Evolutionary conservation across 2,113 vertebrate genomes (phyloP).

Genomic region (Litocranius walleri): DNA sequence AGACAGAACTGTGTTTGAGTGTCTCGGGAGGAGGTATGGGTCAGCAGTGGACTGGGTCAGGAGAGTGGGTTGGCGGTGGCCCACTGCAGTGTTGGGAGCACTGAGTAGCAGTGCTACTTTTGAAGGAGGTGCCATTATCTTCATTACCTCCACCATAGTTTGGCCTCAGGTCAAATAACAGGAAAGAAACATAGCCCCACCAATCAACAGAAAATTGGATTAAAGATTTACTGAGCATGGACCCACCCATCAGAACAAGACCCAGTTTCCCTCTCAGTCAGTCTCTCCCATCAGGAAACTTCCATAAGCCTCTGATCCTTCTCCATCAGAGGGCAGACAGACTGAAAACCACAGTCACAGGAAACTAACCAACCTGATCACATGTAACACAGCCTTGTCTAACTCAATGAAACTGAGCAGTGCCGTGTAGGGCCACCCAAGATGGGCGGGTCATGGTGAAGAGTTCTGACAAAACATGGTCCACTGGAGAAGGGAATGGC

Average conservation of each 20-base stretch:
- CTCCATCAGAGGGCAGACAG: background rate
- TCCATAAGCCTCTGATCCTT: background rate
- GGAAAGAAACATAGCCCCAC: background rate
- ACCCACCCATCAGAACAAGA: background rate
- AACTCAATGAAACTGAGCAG: background rate
- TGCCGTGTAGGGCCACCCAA: background rate
- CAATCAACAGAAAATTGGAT: background rate
- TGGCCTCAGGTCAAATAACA: background rate
- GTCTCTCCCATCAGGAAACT: background rate
- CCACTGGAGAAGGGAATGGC: background rate
- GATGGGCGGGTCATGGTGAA: background rate
- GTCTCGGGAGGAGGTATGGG: background rate
- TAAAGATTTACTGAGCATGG: background rate
- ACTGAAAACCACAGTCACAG: background rate
- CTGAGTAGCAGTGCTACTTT: background rate
- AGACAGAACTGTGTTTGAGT: background rate
- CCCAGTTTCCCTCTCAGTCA: background rate
- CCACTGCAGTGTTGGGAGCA: rapidly evolving
- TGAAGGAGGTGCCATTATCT: background rate
- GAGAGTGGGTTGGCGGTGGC: background rate
- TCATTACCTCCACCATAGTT: background rate
- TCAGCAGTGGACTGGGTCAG: background rate
- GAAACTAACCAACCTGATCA: background rate
- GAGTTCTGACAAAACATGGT: background rate
- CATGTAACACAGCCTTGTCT: background rate